Evolutionary conservation across 2,797 vertebrate genomes (phyloP).

Genomic region (Micropoecilia bifurca): DNA sequence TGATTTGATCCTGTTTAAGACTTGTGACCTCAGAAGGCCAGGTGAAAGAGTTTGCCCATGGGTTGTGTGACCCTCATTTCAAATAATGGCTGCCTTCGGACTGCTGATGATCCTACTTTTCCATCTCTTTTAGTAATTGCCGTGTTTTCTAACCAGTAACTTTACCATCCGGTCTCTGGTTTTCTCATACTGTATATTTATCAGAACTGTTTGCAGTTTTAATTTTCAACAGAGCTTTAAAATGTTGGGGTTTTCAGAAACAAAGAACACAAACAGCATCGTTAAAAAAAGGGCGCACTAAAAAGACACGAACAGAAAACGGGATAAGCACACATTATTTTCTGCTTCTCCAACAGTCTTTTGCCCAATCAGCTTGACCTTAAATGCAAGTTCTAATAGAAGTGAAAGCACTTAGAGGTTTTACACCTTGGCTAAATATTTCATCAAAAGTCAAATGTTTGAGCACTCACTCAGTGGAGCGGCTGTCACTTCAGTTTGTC

Average conservation of each 20-base stretch:
- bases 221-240: background rate
- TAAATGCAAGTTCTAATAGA: conserved; percentile 82
- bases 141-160: background rate
- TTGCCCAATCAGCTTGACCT: background rate
- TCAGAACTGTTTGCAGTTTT: background rate
- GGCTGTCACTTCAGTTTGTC: conserved; percentile 87
- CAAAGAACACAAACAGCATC: background rate
- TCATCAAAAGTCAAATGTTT: conserved; percentile 89
- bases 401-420: conserved; percentile 87
- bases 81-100: background rate
- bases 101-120: background rate
- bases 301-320: background rate
- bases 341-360: background rate
- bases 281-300: background rate
- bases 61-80: background rate
- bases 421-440: conserved; percentile 88
- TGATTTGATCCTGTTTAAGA: background rate
- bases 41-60: background rate
- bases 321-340: background rate
- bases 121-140: background rate
- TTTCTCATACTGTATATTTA: background rate
- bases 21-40: background rate
- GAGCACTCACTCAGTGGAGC: conserved; percentile 84
- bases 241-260: background rate
- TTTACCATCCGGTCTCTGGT: background rate